Evolutionary conservation across 1,140 invertebrate species (phyloP).

Genomic region (Pinna nobilis): DNA sequence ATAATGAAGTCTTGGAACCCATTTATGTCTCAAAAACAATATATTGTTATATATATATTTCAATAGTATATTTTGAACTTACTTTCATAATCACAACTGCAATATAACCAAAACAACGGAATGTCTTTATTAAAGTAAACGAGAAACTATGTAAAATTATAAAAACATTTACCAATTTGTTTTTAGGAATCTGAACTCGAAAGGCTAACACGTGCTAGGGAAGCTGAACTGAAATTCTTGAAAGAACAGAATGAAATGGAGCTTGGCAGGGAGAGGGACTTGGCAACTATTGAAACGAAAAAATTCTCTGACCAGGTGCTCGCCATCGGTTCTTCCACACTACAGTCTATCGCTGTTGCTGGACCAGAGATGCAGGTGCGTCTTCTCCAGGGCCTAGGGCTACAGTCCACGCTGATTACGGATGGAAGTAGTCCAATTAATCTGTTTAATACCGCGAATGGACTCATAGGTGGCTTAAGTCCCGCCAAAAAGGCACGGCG

Average conservation of each 20-base stretch:
- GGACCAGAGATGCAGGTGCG: conserved; percentile 76
- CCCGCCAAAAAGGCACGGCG: conserved; percentile 42
- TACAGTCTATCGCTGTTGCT: conserved; percentile 75
- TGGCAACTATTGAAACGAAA: conserved; percentile 73
- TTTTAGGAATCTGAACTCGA: conserved; percentile 75
- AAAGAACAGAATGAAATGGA: conserved; percentile 76
- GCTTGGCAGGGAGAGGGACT: conserved; percentile 71
- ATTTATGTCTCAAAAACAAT: not conserved
- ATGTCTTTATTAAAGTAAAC: too few relatives aligned
- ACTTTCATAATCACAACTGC: too few relatives aligned
- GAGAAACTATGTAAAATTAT: too few relatives aligned
- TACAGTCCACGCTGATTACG: conserved; percentile 77
- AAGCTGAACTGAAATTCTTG: conserved; percentile 76
- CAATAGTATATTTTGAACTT: too few relatives aligned
- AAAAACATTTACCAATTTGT: not conserved
- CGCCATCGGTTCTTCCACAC: conserved; percentile 75
- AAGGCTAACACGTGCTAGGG: conserved; percentile 73
- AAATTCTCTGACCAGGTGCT: conserved; percentile 76
- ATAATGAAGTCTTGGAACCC: not conserved
- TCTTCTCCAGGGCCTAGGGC: conserved; percentile 75
- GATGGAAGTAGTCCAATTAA: conserved; percentile 77
- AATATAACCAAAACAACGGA: too few relatives aligned
- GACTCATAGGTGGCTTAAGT: conserved; percentile 72
- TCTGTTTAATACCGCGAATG: conserved; percentile 76
- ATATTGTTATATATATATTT: too few relatives aligned